A percentile compares a stretch with the other conserved stretches of the same genome.
These are phyloP conservation scores for Hippotragus niger DNA, from an alignment of 2,113 vertebrate species.

Conservation along the genomic window DNA sequence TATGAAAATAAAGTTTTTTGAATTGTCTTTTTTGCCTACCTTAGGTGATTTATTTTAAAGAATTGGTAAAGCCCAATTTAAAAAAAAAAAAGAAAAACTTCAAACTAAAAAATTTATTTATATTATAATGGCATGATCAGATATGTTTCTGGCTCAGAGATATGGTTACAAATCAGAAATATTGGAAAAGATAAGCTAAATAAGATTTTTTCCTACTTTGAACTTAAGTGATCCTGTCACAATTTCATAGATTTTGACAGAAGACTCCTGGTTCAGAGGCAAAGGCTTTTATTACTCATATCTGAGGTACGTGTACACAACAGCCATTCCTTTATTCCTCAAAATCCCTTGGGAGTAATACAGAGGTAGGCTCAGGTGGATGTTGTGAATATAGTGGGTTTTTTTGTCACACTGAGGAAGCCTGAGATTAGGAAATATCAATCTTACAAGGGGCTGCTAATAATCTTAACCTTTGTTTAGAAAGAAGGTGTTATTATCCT, in stretches of 20 bases:
- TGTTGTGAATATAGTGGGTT: not conserved
- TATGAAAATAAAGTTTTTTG: not conserved
- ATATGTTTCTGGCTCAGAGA: not conserved
- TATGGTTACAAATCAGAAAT: not conserved
- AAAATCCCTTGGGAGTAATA: not conserved
- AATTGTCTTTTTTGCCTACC: not conserved
- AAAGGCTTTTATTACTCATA: not conserved
- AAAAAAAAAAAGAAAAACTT: not conserved
- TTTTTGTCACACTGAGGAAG: not conserved
- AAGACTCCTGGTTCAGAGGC: not conserved
- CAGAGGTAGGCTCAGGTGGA: not conserved
- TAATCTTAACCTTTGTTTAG: not conserved
- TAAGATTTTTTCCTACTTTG: not conserved
- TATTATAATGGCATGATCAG: not conserved
- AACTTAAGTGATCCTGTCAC: not conserved
- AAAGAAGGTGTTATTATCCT: not conserved
- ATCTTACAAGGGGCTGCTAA: not conserved
- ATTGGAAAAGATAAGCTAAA: not conserved
- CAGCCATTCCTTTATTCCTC: not conserved
- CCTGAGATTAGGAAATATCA: not conserved
- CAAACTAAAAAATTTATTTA: not conserved
- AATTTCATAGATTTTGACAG: not conserved
- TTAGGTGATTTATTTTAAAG: not conserved
- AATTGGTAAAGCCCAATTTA: not conserved
- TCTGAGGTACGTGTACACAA: not conserved